Base-by-base conservation (phyloP, 2,888 invertebrate species). In the Cyclophora punctaria region DNA sequence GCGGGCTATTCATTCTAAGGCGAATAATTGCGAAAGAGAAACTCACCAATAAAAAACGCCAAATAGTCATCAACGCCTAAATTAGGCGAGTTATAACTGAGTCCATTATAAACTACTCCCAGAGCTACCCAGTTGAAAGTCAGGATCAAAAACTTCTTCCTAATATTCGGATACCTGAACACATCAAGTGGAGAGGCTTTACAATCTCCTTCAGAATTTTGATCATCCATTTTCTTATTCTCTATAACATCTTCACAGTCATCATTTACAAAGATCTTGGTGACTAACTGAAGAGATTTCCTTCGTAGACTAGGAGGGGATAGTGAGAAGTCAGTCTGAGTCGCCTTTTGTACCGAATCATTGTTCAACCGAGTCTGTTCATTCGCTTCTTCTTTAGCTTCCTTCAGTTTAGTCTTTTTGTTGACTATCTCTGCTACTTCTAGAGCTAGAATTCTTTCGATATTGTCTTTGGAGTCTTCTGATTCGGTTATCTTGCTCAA, bases 31-130 rank as follows among this genome's bases (percentile, higher is more conserved):
- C 3, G 42, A 7, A 47, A 50, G 41, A 3, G 5, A 34, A 20
- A 66, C 85, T 83, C 61, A 91, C 91, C 91, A 53, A 92, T 92
- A 62, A 92, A 91, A 71, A 93, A 93, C 20, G 92, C 92, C 64
- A 92, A 84, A 66, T 91, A 92, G 72, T 92, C 92, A 60, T 92
- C 91, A 43, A 93, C 92, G 5, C 92, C 92, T 48, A 93, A 83
- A 75, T 92, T 92, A 35, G 92, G 89, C 7, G 92, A 89, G 69
- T 92, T 93, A 64, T 92, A 92, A 61, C 92, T 92, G 47, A 93
- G 78, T 50, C 92, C 92, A 64, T 92, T 92, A 71, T 93, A 93
- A 3, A 92, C 92, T 1, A 92, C 91, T n/a, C 92, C 92, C 50
- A 92, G 82, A 41, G 91, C 90, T 4, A 92, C 89, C 92, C 92